These are phyloP conservation scores for Anabacerthia variegaticeps DNA, from an alignment of 2,797 vertebrate species.

Conservation along the genomic window DNA sequence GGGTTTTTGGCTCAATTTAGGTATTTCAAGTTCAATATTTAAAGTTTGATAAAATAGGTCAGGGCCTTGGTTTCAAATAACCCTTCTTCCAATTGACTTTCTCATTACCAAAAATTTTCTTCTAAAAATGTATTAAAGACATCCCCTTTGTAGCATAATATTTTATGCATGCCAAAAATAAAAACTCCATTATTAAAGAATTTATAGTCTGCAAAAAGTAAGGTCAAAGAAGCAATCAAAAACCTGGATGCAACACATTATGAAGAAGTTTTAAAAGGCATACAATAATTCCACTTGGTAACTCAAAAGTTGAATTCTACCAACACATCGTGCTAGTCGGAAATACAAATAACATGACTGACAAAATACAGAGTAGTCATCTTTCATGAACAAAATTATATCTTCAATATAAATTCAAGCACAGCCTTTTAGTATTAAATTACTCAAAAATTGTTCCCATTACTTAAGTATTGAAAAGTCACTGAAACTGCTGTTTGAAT, in stretches of 20 bases:
- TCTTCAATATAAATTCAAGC: not conserved
- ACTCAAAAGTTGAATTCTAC: not conserved
- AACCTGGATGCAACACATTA: not conserved
- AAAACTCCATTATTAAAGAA: not conserved
- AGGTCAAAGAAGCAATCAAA: not conserved
- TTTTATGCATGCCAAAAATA: not conserved
- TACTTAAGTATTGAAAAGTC: not conserved
- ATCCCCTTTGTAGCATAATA: not conserved
- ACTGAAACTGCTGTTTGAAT: not conserved
- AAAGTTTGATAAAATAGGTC: not conserved
- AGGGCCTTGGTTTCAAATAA: not conserved
- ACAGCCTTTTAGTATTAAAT: not conserved
- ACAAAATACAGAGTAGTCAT: not conserved
- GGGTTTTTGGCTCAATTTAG: not conserved
- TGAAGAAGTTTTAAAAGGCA: not conserved
- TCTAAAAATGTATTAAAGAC: constrained; percentile 4
- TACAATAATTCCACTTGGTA: not conserved
- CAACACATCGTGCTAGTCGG: not conserved
- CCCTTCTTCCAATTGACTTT: not conserved
- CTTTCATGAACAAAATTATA: not conserved
- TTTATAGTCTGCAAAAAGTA: not conserved
- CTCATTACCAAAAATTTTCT: not conserved
- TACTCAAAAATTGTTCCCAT: not conserved
- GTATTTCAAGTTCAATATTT: not conserved
- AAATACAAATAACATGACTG: not conserved